Conservation (phyloP, 2,113 vertebrate genomes). For the Natator depressus region DNA sequence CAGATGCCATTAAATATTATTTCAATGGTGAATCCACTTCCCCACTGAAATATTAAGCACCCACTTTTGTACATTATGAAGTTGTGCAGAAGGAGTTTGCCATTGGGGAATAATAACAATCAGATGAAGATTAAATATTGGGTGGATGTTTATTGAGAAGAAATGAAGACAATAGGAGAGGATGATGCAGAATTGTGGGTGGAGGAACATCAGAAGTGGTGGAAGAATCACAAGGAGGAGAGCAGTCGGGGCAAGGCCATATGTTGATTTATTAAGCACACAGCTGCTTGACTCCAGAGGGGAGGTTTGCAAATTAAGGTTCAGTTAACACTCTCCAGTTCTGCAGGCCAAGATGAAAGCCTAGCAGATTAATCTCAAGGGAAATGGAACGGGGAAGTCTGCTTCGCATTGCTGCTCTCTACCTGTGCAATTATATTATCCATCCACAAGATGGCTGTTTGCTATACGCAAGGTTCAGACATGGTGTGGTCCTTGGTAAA, state of each 20-base stretch:
- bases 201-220: background rate
- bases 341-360: background rate
- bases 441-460: background rate
- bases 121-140: background rate
- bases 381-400: rapidly evolving
- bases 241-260: background rate
- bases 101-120: conserved; percentile 36
- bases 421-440: background rate
- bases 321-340: background rate
- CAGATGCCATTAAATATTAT: conserved; percentile 40
- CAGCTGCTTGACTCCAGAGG: background rate
- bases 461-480: background rate
- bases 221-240: background rate
- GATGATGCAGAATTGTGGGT: background rate
- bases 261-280: background rate
- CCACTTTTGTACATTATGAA: conserved; percentile 15
- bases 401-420: background rate
- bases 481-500: rapidly evolving
- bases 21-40: conserved; percentile 40
- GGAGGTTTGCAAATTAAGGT: background rate
- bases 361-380: background rate
- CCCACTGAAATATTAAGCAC: conserved; percentile 48
- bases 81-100: conserved; percentile 1
- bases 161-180: background rate
- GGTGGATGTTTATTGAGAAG: background rate